phyloP scores from a whole-genome alignment of 2,113 vertebrate genomes.

The Zonotrichia leucophrys region DNA sequence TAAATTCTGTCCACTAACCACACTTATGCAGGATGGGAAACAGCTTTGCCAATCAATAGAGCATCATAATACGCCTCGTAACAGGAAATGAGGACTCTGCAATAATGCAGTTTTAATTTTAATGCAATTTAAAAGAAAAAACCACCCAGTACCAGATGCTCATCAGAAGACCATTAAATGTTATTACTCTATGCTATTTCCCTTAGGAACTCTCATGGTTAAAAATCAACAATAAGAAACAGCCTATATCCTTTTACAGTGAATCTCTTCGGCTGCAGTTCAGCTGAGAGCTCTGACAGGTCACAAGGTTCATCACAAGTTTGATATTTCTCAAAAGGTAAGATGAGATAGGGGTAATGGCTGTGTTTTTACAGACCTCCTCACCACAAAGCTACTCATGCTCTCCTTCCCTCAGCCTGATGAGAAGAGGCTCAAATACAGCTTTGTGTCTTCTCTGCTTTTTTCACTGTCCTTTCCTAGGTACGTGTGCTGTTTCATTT shows the following conservation, averaged over 20 bases:
- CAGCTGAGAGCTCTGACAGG: conserved; percentile 4
- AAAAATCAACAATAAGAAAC: conserved; percentile 42
- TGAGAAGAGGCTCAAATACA: neutral
- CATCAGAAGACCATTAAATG: conserved; percentile 44
- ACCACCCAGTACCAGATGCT: conserved; percentile 27
- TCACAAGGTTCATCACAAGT: conserved; percentile 21
- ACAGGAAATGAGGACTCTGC: conserved; percentile 60
- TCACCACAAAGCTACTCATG: neutral
- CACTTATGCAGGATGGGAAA: conserved; percentile 29
- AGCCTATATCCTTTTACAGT: neutral
- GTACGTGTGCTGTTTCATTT: neutral
- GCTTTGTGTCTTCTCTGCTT: neutral
- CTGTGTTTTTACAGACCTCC: neutral
- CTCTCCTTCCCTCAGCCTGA: neutral
- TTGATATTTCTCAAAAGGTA: conserved; percentile 31
- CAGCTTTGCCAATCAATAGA: conserved; percentile 57
- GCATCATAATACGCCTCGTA: conserved; percentile 37
- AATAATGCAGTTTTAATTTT: conserved; percentile 53
- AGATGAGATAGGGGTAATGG: conserved; percentile 11
- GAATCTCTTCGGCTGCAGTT: neutral
- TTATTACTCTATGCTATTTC: conserved; percentile 46
- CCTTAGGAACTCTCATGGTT: conserved; percentile 33
- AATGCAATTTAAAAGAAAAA: conserved; percentile 42
- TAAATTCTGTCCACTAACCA: conserved; percentile 34
- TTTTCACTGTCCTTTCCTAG: neutral